Conservation (phyloP, 2,797 vertebrate species). For the Astyanax mexicanus region DNA sequence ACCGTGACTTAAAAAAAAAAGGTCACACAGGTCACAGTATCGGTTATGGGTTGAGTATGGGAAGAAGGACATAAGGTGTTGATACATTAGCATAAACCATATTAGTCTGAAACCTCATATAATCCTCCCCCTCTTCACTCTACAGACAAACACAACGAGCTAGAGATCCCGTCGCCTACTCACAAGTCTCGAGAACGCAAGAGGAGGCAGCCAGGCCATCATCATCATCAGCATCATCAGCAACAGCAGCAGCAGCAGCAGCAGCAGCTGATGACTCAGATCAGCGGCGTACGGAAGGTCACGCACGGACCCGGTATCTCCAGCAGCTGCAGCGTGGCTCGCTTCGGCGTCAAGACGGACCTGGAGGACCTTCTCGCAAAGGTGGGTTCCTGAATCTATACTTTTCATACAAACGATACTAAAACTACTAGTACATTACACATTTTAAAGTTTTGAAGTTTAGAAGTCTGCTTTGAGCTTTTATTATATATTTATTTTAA, state of each 20-base stretch:
- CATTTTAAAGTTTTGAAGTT: no score
- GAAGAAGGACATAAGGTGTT: not conserved
- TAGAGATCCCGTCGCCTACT: slow-evolving; percentile 94
- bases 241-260: slow-evolving; percentile 67
- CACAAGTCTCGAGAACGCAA: slow-evolving; percentile 94
- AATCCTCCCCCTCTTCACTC: slow-evolving; percentile 51
- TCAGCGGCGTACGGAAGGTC: slow-evolving; percentile 94
- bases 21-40: slow-evolving; percentile 29
- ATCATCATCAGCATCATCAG: slow-evolving; percentile 65
- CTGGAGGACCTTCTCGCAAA: slow-evolving; percentile 94
- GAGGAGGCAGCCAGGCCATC: slow-evolving; percentile 77
- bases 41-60: slow-evolving; percentile 28
- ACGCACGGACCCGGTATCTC: slow-evolving; percentile 89
- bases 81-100: slow-evolving; percentile 27
- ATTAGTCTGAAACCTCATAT: slow-evolving; percentile 5
- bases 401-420: no score
- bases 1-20: no score
- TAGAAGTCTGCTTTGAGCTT: not conserved
- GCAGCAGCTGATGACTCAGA: slow-evolving; percentile 89
- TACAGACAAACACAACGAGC: slow-evolving; percentile 95
- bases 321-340: slow-evolving; percentile 82
- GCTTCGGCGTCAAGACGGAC: slow-evolving; percentile 96
- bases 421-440: no score
- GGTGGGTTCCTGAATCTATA: slow-evolving; percentile 71
- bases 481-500: no score